These are phyloP conservation scores for Sarcophaga subvicina DNA, from an alignment of 2,888 invertebrate species.

Conservation along the genomic window DNA sequence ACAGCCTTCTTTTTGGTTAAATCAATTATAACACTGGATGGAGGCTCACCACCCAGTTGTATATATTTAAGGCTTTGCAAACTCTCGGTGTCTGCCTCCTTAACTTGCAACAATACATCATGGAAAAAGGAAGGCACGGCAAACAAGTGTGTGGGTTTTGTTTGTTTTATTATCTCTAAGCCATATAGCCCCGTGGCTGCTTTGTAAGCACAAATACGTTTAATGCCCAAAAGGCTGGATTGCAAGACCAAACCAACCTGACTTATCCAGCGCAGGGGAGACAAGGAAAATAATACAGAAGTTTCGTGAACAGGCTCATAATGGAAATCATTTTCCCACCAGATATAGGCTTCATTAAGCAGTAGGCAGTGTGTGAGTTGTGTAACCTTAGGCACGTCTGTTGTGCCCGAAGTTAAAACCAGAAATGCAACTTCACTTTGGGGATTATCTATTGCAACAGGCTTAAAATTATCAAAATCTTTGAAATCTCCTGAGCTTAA, in stretches of 20 bases:
- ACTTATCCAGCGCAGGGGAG: slow-evolving; percentile 71
- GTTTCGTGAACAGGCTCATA: slow-evolving; percentile 27
- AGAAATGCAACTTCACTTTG: slow-evolving; percentile 56
- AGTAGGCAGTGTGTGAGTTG: slow-evolving; percentile 68
- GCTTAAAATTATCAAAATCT: slow-evolving; percentile 37
- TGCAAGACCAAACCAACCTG: slow-evolving; percentile 67
- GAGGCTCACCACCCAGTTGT: slow-evolving; percentile 67
- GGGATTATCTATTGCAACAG: slow-evolving; percentile 44
- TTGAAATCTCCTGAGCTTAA: background rate
- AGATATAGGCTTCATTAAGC: slow-evolving; percentile 62
- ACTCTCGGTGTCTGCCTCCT: slow-evolving; percentile 49
- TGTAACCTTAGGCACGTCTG: slow-evolving; percentile 69
- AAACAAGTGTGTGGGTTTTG: slow-evolving; percentile 67
- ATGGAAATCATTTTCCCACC: slow-evolving; percentile 60
- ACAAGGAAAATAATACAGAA: slow-evolving; percentile 65
- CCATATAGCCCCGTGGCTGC: slow-evolving; percentile 41
- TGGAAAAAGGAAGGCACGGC: slow-evolving; percentile 66
- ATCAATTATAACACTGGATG: slow-evolving; percentile 47
- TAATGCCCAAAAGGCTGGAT: slow-evolving; percentile 65
- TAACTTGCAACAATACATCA: slow-evolving; percentile 48
- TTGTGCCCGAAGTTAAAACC: slow-evolving; percentile 70
- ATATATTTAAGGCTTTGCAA: slow-evolving; percentile 62
- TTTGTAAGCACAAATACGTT: slow-evolving; percentile 66
- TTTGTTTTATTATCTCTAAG: slow-evolving; percentile 56
- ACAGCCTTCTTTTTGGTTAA: slow-evolving; percentile 47